phyloP scores from a whole-genome alignment of 2,797 vertebrate species.

The Mormyrops boulengeri region DNA sequence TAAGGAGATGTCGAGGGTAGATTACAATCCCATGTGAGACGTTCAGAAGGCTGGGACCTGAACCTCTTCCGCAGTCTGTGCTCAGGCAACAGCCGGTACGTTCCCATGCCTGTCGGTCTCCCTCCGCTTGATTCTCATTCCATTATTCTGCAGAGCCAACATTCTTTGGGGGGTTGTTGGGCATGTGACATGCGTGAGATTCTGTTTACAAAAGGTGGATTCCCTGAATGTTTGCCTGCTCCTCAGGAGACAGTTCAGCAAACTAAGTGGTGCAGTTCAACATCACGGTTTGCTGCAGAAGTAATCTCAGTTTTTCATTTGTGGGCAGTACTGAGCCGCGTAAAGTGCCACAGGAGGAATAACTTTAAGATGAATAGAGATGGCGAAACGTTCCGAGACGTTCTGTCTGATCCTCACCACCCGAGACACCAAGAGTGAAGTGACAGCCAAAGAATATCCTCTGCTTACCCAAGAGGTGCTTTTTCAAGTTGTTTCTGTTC shows the following conservation, averaged over 20 bases:
- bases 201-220: not conserved
- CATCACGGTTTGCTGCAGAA: not conserved
- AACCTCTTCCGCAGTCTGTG: not conserved
- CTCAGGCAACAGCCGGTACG: slow-evolving; percentile 1
- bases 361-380: not conserved
- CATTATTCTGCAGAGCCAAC: not conserved
- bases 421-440: not conserved
- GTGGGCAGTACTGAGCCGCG: not conserved
- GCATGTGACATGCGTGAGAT: slow-evolving; percentile 3
- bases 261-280: not conserved
- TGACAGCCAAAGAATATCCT: not conserved
- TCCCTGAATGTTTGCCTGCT: not conserved
- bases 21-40: not conserved
- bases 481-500: not conserved
- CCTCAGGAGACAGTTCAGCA: not conserved
- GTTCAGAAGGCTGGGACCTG: not conserved
- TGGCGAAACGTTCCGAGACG: not conserved
- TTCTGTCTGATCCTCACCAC: not conserved
- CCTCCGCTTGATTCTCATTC: not conserved
- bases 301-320: not conserved
- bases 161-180: not conserved
- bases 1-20: not conserved
- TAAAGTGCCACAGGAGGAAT: not conserved
- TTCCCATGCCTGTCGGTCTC: not conserved
- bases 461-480: not conserved